Conservation (phyloP, 2,113 vertebrate species). For the Clarias gariepinus region DNA sequence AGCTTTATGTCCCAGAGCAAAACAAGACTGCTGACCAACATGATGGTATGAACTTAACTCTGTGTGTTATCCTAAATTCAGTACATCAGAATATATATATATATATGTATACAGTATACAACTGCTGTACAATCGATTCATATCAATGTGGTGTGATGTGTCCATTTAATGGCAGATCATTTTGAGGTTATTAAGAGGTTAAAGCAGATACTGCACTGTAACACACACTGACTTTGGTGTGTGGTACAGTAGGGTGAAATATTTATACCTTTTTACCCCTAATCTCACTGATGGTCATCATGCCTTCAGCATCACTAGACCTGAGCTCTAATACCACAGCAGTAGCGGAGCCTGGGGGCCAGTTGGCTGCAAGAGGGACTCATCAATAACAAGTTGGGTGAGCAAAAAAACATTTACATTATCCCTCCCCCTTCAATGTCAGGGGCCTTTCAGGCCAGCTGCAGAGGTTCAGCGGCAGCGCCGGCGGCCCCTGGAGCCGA, state of each 20-base stretch:
- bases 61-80: not conserved
- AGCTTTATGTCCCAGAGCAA: conserved; percentile 11
- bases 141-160: not conserved
- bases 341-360: conserved; percentile 16
- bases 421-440: conserved; percentile 53
- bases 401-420: conserved; percentile 52
- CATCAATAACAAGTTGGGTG: conserved; percentile 42
- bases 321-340: conserved; percentile 36
- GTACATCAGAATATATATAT: not conserved
- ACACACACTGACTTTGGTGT: not conserved
- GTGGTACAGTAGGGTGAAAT: not conserved
- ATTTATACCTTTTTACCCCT: not conserved
- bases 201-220: not conserved
- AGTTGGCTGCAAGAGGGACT: conserved; percentile 39
- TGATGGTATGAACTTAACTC: not conserved
- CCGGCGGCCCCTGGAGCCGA: conserved; percentile 79
- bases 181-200: not conserved
- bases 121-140: not conserved
- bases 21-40: conserved; percentile 15
- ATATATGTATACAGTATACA: not conserved
- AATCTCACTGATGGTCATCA: not conserved
- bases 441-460: conserved; percentile 80
- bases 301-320: conserved; percentile 5
- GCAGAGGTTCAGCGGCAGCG: conserved; percentile 78
- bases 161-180: not conserved